Evolutionary conservation across 2,797 vertebrate genomes (phyloP), one percentile per base, ranked within the genome.

Genomic region (Bovichtus variegatus): DNA sequence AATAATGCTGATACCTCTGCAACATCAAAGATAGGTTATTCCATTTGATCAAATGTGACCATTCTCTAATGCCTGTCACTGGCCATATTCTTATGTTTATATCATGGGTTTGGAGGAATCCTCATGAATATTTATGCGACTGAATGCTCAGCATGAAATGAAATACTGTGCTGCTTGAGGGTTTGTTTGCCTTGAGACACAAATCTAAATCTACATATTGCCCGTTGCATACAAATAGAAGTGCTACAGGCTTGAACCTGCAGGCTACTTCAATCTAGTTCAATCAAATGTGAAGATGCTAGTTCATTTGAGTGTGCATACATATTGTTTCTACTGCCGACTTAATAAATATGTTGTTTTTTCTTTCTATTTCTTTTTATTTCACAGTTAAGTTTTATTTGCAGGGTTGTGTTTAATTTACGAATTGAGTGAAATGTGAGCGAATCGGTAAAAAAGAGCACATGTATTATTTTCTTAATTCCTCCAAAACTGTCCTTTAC

Each of bases 51-150:
- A 80, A 87, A 74, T 89, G 84, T 91, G 91, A 89, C 89, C 88
- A 78, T 71, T 78, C 85, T 88, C 83, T 88, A 92, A 89, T 89
- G 89, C 89, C 85, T 91, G 91, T 94, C 93, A 89, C 85, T 85
- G 82, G 82, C 71, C 87, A 91, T 92, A 91, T 89, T 91, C 85
- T 85, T 89, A 87, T 93, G 93, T 94, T 94, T 93, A 91, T 93
- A 92, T 92, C 87, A 91, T 74, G 79, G 69, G 71, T 91, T 91
- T 68, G 82, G 73, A 86, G 72, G 71, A 87, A 82, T 85, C 70
- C 69, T 91, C 91, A 91, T 95, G 90, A 90, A 95, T 95, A 93
- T 94, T 89, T 89, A 94, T 92, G 88, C 82, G 84, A 89, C 82
- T 90, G 83, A 90, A 89, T 83, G 78, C 88, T 90, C 84, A 90